Base-by-base conservation (phyloP, 2,113 vertebrate species). In the Calonectris borealis region DNA sequence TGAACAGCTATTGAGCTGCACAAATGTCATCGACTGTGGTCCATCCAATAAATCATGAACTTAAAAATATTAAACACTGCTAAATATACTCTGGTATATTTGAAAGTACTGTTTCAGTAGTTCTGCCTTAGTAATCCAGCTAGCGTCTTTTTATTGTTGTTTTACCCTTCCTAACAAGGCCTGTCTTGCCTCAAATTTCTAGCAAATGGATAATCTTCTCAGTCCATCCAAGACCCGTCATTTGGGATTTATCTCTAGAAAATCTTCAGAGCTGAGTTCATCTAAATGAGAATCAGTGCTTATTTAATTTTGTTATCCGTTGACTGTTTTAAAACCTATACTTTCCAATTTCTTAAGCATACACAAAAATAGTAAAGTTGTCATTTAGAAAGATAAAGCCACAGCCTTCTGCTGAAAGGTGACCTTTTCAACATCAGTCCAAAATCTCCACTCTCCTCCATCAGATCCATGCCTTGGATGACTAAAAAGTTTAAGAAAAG, bases 51-150 rank as follows among this genome's bases (percentile, higher is more conserved):
- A 95, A 93, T 93, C 78, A 80, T 1, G 1, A 83, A 61, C 71
- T 73, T 49, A 32, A 95, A 93, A 96, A 85, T 87, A 92, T 85
- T 91, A 80, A 85, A 31, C 25, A 57, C 61, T 87, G 38, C 40
- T 93, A 95, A 89, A 87, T 93, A 94, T 58, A 92, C 15, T 82
- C 36, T 40, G 21, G 19, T 76, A 38, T 27, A 42, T 77, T 65
- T 93, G 34, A 71, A 92, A 36, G 20, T 55, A 83, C 27, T 57
- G 36, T 85, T 96, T 83, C 86, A 87, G 40, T 61, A 73, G 31
- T 83, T 91, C 58, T 73, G 44, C 27, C 20, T 70, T 58, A 46
- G 55, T 48, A 75, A 88, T 29, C 13, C 19, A 93, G 24, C 44
- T 38, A 81, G 7, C 0, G 4, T 2, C 18, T 85, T 86, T 88